phyloP scores from a whole-genome alignment of 1,140 invertebrate species.

The Halictus rubicundus region DNA sequence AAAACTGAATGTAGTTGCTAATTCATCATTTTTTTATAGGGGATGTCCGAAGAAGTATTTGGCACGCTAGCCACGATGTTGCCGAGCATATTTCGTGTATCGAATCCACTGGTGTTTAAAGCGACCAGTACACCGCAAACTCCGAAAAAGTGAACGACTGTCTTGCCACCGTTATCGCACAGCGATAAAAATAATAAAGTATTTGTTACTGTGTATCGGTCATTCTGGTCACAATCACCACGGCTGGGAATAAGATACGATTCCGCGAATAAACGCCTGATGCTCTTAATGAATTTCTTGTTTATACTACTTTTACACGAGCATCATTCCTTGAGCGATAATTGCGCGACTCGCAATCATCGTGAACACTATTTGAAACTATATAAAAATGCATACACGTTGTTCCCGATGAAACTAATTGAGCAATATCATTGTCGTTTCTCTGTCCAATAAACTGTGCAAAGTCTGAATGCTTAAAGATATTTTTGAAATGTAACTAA shows the following conservation, averaged over 20 bases:
- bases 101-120: conserved; percentile 90
- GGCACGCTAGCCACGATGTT: conserved; percentile 91
- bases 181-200: conserved; percentile 42
- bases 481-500: background rate
- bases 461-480: background rate
- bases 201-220: conserved; percentile 55
- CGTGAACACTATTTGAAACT: background rate
- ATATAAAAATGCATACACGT: background rate
- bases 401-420: background rate
- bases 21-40: conserved; percentile 82
- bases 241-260: conserved; percentile 41
- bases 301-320: conserved; percentile 54
- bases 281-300: conserved; percentile 47
- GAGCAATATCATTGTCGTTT: background rate
- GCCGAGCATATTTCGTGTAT: conserved; percentile 93
- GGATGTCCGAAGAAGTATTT: conserved; percentile 93
- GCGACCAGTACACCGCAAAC: conserved; percentile 77
- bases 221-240: conserved; percentile 16
- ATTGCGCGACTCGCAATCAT: background rate
- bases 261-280: conserved; percentile 53
- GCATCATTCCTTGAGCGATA: conserved; percentile 12
- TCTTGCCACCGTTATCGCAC: conserved; percentile 40
- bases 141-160: conserved; percentile 74
- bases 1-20: background rate
- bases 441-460: background rate